phyloP scores from a whole-genome alignment of 2,113 vertebrate species.

The Chascanopsetta lugubris region DNA sequence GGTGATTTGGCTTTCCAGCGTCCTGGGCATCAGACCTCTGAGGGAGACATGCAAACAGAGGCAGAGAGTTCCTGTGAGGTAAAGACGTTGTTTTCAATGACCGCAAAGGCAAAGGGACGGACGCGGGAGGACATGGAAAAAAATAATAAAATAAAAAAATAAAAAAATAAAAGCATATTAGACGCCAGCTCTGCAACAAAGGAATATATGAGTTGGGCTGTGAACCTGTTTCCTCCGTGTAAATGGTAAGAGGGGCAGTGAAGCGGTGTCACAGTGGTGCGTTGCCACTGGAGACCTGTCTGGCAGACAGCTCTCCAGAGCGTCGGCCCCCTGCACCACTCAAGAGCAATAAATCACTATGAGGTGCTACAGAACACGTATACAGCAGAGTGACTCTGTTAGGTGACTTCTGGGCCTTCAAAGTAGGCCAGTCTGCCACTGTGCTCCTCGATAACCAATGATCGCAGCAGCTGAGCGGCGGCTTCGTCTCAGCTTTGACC shows the following conservation, averaged over 20 bases:
- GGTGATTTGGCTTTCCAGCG: conserved; percentile 89
- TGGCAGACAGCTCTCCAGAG: conserved; percentile 51
- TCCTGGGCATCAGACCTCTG: conserved; percentile 93
- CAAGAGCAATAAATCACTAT: conserved; percentile 75
- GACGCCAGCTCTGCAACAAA: conserved; percentile 40
- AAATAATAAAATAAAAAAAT: no score
- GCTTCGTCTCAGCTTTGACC: conserved; percentile 13
- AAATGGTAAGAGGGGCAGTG: conserved; percentile 55
- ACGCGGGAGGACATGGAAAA: conserved; percentile 25
- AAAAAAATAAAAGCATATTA: no score
- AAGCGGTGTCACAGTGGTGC: conserved; percentile 50
- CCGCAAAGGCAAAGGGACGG: conserved; percentile 8
- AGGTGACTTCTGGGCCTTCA: conserved; percentile 48
- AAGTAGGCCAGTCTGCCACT: conserved; percentile 62
- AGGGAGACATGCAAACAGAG: conserved; percentile 47
- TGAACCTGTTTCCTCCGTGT: conserved; percentile 61
- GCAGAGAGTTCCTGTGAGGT: conserved; percentile 5
- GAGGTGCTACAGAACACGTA: conserved; percentile 51
- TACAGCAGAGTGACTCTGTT: conserved; percentile 37
- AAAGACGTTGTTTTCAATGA: conserved; percentile 10
- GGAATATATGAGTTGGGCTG: conserved; percentile 35
- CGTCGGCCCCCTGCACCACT: conserved; percentile 50
- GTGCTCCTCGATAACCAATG: conserved; percentile 27
- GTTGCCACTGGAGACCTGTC: conserved; percentile 69
- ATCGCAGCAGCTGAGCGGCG: conserved; percentile 12